Evolutionary conservation across 2,888 invertebrate genomes (phyloP), one percentile per base, ranked within the genome.

Genomic region (Meiosimyza platycephala): DNA sequence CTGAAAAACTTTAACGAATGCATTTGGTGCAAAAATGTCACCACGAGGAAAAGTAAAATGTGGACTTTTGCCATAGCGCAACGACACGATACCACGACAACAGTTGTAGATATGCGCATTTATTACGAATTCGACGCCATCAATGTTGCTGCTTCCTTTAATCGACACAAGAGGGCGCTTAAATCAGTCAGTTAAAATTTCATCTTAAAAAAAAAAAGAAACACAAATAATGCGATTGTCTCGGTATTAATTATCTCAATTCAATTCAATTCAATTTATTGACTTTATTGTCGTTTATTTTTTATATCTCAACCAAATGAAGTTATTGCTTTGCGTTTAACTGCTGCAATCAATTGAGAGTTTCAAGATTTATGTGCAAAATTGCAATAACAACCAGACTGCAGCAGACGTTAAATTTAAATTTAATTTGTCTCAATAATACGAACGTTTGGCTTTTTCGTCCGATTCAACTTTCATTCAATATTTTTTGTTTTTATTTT

Each of bases 1-100:
- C 57, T 68, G 22, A 16, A 68, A 68, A 55, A 68, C 55, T 48
- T 68, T 57, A 68, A 57, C 59, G 11, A 68, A 48, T 55, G 57
- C 67, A 65, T 51, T 48, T 16, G 57, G 13, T 48, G 48, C 57
- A 68, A n/a, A 55, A 57, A 68, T n/a, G 48, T 40, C 22, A 51
- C 54, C 6, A 54, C 22, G n/a, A 50, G 15, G 66, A 40, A 50
- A 55, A 60, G 57, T 47, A 57, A 55, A 16, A 18, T 22, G 57
- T 16, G 18, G 67, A 68, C 67, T 68, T 68, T 68, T 68, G 59
- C 67, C 48, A 54, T 2, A 48, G 22, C 48, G 22, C 48, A n/a
- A 12, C 0, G 47, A 63, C 57, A 57, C 18, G 12, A 22, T 3
- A 3, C 1, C 11, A 57, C 28, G 22, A n/a, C 16, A 57, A 13